These are phyloP conservation scores for Limnothrissa miodon DNA, from an alignment of 2,113 vertebrate genomes.

Conservation along the genomic window DNA sequence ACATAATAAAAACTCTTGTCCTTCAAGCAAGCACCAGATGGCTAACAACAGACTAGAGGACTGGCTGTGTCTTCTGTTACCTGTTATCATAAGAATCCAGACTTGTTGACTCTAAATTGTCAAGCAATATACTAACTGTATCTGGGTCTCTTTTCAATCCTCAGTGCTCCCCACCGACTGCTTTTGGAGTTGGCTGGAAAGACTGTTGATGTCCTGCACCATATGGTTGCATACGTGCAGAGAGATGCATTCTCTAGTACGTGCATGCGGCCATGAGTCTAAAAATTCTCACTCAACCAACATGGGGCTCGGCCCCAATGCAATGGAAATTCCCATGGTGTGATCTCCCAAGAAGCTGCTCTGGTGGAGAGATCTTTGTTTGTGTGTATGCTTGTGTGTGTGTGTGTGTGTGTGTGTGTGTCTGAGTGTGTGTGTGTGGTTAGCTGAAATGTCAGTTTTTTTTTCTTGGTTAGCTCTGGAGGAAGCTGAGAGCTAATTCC, in stretches of 20 bases:
- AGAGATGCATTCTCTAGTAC: not conserved
- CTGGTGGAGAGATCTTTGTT: not conserved
- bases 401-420: not conserved
- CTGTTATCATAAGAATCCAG: not conserved
- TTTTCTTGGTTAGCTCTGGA: not conserved
- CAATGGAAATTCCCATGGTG: slow-evolving; percentile 17
- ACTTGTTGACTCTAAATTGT: not conserved
- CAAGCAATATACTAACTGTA: not conserved
- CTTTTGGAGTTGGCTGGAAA: not conserved
- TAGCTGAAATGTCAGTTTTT: not conserved
- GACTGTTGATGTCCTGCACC: not conserved
- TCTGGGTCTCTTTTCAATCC: not conserved
- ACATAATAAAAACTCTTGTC: not conserved
- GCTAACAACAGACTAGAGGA: not conserved
- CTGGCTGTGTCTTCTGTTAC: not conserved
- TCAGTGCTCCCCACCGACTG: not conserved
- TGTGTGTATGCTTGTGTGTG: not conserved
- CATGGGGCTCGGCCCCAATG: not conserved
- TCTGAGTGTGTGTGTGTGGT: not conserved
- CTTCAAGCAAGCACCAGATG: not conserved
- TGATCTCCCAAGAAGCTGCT: not conserved
- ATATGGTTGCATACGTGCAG: slow-evolving; percentile 7
- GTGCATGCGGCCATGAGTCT: not conserved
- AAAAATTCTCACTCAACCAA: not conserved
- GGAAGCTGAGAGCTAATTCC: not conserved